Evolutionary conservation across 64 coral and sea anemone genomes (phyloP).

Genomic region (Montipora efflorescens): DNA sequence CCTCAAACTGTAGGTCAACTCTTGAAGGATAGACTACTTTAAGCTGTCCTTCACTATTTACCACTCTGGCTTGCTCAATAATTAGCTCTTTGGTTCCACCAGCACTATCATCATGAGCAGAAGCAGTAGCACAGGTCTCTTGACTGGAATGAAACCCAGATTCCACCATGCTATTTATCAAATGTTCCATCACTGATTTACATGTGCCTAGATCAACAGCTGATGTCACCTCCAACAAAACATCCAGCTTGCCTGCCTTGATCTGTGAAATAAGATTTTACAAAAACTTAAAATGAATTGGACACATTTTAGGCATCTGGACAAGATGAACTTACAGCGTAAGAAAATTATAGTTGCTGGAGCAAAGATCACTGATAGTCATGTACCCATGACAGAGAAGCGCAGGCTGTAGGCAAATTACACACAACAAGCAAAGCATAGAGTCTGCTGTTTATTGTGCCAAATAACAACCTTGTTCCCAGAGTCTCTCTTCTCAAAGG

Average conservation of each 20-base stretch:
- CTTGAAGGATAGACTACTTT: constrained; percentile 97
- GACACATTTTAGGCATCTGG: too few species aligned
- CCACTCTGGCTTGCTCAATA: constrained; percentile 90
- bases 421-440: too few species aligned
- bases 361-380: too few species aligned
- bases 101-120: background rate
- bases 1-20: constrained; percentile 78
- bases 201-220: constrained; percentile 75
- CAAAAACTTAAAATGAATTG: background rate
- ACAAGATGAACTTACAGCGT: too few species aligned
- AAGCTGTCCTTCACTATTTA: constrained; percentile 75
- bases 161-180: constrained; percentile 83
- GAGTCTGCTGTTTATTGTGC: too few species aligned
- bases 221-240: constrained; percentile 94
- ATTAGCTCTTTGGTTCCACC: constrained; percentile 30
- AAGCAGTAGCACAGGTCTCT: background rate
- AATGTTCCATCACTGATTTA: constrained; percentile 85
- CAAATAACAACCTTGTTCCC: too few species aligned
- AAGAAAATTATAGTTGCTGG: too few species aligned
- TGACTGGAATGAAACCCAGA: constrained; percentile 70
- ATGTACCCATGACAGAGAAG: too few species aligned
- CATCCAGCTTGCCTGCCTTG: constrained; percentile 65
- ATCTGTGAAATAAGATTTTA: constrained; percentile 67
- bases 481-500: too few species aligned
- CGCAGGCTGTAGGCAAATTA: too few species aligned